These are phyloP conservation scores for Sycophaga agraensis DNA, from an alignment of 1,140 invertebrate genomes.

Conservation along the genomic window DNA sequence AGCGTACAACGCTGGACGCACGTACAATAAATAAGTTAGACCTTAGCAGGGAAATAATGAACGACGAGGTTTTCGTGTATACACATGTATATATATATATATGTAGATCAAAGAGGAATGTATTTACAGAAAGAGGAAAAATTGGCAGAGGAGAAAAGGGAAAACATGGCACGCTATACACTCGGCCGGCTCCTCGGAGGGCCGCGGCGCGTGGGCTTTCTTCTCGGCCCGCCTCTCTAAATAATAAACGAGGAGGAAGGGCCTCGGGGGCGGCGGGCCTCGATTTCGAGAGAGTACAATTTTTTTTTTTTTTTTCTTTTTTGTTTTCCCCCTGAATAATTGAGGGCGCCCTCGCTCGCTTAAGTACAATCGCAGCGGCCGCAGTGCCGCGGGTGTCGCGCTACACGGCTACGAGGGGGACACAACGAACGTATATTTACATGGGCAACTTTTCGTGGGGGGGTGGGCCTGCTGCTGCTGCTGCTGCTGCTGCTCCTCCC, in stretches of 20 bases:
- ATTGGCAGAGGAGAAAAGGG: too few relatives aligned
- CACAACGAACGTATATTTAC: too few relatives aligned
- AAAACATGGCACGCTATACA: conserved; percentile 26
- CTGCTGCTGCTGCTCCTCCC: too few relatives aligned
- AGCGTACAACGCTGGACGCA: neutral
- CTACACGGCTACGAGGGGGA: too few relatives aligned
- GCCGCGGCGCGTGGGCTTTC: too few relatives aligned
- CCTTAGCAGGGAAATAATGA: conserved; percentile 16
- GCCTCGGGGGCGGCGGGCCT: neutral
- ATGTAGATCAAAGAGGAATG: conserved; percentile 21
- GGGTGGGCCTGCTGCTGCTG: too few relatives aligned
- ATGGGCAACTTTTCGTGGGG: too few relatives aligned
- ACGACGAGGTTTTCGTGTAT: conserved; percentile 12
- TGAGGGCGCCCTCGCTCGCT: neutral
- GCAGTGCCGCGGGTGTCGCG: too few relatives aligned
- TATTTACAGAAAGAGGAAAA: conserved; percentile 28
- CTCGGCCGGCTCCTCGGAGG: neutral
- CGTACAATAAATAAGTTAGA: conserved; percentile 21
- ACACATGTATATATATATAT: too few relatives aligned
- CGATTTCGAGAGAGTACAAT: neutral
- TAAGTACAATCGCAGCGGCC: too few relatives aligned
- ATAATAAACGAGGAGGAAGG: conserved; percentile 19
- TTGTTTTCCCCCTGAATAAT: neutral
- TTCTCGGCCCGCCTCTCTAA: neutral
- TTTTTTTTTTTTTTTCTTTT: neutral